Conservation (phyloP, 2,113 vertebrate species). For the Abramis brama region DNA sequence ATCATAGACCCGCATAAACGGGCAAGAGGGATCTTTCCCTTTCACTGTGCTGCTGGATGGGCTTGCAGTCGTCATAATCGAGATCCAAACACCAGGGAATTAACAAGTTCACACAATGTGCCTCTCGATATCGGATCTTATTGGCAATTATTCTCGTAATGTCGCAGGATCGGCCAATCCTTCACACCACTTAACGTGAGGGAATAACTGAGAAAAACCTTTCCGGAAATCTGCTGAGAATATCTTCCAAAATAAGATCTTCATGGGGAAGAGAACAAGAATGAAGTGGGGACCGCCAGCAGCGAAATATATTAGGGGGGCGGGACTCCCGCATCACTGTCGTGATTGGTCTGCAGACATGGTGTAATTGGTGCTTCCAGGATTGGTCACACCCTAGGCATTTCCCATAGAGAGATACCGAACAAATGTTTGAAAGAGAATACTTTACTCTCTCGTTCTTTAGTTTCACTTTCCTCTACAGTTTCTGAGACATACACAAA, state of each 20-base stretch:
- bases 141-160: background rate
- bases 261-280: too few relatives aligned
- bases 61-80: background rate
- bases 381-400: background rate
- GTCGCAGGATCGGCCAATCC: too few relatives aligned
- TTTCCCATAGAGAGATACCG: background rate
- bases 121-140: background rate
- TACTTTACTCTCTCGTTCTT: constrained; percentile 64
- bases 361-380: too few relatives aligned
- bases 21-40: background rate
- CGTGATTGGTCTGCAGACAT: background rate
- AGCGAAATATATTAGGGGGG: background rate
- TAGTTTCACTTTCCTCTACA: constrained; percentile 73
- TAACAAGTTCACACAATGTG: background rate
- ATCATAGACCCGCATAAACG: background rate
- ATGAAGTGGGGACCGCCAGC: background rate
- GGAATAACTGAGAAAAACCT: background rate
- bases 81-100: background rate
- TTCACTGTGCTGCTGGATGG: background rate
- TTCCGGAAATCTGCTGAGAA: too few relatives aligned
- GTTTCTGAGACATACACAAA: constrained; percentile 73
- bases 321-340: too few relatives aligned
- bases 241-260: too few relatives aligned
- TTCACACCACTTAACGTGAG: background rate
- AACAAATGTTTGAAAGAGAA: too few relatives aligned